Evolutionary conservation across 2,113 vertebrate genomes (phyloP).

Genomic region (Sturnira hondurensis): DNA sequence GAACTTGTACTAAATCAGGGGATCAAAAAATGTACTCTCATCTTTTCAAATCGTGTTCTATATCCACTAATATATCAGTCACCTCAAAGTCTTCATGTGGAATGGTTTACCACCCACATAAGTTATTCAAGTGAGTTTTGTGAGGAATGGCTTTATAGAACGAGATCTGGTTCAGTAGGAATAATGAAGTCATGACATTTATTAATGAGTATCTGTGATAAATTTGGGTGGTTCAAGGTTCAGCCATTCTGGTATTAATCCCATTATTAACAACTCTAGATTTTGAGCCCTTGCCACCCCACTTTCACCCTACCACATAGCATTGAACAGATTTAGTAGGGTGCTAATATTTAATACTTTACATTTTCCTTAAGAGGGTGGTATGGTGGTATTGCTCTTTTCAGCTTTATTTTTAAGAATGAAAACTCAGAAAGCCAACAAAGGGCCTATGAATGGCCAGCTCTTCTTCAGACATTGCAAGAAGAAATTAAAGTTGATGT

Average conservation of each 20-base stretch:
- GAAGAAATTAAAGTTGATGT: constrained; percentile 32
- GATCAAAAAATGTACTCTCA: constrained; percentile 57
- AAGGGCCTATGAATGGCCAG: neutral
- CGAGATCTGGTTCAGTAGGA: neutral
- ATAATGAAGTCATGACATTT: constrained; percentile 20
- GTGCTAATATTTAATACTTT: constrained; percentile 22
- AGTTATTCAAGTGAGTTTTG: neutral
- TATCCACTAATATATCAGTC: constrained; percentile 27
- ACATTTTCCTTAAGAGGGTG: constrained; percentile 22
- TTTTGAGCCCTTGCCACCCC: neutral
- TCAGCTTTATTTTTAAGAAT: constrained; percentile 63
- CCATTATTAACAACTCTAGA: neutral
- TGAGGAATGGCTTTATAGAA: constrained; percentile 31
- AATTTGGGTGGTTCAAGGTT: constrained; percentile 4
- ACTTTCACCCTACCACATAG: neutral
- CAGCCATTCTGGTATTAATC: constrained; percentile 9
- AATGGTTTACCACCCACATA: neutral
- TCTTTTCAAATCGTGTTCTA: constrained; percentile 33
- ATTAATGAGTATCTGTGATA: constrained; percentile 9
- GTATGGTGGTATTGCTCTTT: constrained; percentile 40
- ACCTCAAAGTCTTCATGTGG: constrained; percentile 32
- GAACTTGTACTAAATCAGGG: constrained; percentile 66
- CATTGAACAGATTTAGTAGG: neutral
- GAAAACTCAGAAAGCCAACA: constrained; percentile 46
- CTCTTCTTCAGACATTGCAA: constrained; percentile 19